These are phyloP conservation scores for Climacteris rufus DNA, from an alignment of 2,113 vertebrate species.

Conservation along the genomic window DNA sequence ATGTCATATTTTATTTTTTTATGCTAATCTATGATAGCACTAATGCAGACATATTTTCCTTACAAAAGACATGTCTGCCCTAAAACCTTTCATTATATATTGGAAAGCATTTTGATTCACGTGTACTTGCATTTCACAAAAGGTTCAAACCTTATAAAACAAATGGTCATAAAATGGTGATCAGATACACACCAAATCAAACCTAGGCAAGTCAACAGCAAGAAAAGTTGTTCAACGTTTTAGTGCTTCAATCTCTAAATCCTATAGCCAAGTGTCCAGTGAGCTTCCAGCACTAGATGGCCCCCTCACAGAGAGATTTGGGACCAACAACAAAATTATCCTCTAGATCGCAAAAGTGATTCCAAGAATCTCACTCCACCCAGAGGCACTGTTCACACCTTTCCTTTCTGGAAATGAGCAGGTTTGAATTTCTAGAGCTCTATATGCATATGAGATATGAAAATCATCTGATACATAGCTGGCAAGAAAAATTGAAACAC, in stretches of 20 bases:
- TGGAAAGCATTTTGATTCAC: neutral
- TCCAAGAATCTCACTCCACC: neutral
- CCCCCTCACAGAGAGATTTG: neutral
- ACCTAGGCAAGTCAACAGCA: neutral
- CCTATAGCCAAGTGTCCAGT: neutral
- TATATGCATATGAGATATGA: neutral
- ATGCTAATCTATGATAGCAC: neutral
- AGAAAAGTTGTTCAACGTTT: neutral
- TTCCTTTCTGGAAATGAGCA: neutral
- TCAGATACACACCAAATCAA: neutral
- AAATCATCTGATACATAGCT: neutral
- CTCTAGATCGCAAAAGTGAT: neutral
- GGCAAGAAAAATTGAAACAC: neutral
- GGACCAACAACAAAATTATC: neutral
- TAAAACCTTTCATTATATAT: neutral
- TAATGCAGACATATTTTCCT: neutral
- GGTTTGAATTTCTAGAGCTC: neutral
- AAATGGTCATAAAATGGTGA: neutral
- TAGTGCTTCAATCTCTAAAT: neutral
- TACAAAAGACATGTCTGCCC: neutral
- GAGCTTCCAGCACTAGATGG: slow-evolving; percentile 26
- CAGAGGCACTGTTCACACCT: neutral
- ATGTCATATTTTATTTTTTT: neutral
- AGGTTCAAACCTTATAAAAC: neutral
- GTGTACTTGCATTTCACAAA: neutral